Conservation (phyloP, 2,113 vertebrate species). For the Varanus salvator region DNA sequence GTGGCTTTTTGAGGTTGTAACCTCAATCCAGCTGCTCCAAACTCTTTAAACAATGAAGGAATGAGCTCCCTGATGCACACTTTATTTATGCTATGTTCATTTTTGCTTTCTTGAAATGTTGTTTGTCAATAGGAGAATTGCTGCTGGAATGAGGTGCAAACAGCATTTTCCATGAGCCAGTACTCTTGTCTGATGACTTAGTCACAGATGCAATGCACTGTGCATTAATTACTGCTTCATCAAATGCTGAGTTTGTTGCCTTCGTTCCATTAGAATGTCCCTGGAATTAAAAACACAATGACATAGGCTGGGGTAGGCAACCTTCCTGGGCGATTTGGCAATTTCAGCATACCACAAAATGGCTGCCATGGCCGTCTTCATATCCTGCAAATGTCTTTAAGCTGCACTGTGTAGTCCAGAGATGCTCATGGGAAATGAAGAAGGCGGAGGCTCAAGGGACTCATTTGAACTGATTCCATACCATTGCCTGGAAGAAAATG, state of each 20-base stretch:
- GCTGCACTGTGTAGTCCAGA: too few species aligned
- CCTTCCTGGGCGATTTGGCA: too few species aligned
- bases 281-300: neutral
- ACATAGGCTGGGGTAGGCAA: neutral
- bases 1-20: constrained; percentile 48
- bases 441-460: too few species aligned
- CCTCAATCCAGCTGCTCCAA: neutral
- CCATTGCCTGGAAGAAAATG: too few species aligned
- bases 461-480: too few species aligned
- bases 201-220: neutral
- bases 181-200: neutral
- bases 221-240: constrained; percentile 1
- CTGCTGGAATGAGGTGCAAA: constrained; percentile 13
- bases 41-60: constrained; percentile 28
- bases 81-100: neutral
- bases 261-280: neutral
- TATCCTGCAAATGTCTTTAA: too few species aligned
- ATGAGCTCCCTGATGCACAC: neutral
- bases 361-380: too few species aligned
- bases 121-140: neutral
- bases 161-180: neutral
- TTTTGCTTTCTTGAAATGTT: constrained; percentile 17
- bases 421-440: too few species aligned
- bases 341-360: too few species aligned
- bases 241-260: neutral